Conservation (phyloP, 2,113 vertebrate species). For the Orthonyx spaldingii region DNA sequence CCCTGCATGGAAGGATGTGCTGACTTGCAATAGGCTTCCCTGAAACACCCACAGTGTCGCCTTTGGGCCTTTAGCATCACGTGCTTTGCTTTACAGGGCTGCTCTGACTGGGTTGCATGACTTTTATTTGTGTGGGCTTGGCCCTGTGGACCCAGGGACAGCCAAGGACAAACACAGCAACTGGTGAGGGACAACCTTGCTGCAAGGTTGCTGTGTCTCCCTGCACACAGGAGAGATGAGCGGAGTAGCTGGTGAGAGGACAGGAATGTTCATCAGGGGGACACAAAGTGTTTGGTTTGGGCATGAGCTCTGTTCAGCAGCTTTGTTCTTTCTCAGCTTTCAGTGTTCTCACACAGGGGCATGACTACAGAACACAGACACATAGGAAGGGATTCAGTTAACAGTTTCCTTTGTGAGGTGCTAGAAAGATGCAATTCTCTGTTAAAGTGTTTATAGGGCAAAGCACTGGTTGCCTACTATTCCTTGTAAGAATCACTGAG, state of each 20-base stretch:
- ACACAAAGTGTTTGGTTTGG: background rate
- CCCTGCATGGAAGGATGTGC: background rate
- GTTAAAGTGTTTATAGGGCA: background rate
- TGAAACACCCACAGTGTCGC: fast-evolving
- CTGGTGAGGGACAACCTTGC: too few relatives aligned
- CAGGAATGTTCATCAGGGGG: background rate
- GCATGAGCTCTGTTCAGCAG: background rate
- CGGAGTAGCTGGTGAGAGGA: background rate
- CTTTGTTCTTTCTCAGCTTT: background rate
- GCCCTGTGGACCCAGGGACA: background rate
- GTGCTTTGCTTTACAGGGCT: background rate
- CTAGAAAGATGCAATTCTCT: background rate
- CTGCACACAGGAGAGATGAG: background rate
- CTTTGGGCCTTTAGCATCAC: background rate
- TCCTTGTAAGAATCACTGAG: background rate
- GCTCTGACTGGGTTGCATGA: fast-evolving
- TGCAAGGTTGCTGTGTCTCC: background rate
- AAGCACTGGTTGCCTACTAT: background rate
- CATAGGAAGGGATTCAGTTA: background rate
- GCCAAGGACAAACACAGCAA: background rate
- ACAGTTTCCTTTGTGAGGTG: background rate
- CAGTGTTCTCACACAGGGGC: background rate
- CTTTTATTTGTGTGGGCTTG: background rate
- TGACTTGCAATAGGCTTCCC: too few relatives aligned
- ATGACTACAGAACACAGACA: background rate